Conservation (phyloP, 2,797 vertebrate species). For the Loris lydekkerianus region DNA sequence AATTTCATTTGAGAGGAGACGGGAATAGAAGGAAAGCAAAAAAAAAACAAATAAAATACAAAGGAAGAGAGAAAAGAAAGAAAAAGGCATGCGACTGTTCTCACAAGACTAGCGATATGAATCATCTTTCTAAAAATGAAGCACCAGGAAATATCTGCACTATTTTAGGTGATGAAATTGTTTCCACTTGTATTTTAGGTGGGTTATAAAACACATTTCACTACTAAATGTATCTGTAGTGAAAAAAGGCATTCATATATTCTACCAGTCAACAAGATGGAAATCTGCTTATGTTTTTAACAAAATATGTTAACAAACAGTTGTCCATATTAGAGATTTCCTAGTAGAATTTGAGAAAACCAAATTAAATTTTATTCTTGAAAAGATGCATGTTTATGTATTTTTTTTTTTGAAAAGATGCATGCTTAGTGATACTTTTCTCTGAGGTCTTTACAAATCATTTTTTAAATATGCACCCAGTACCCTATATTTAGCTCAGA, state of each 20-base stretch:
- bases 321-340: not conserved
- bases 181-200: conserved; percentile 17
- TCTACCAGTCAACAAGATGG: not conserved
- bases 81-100: not conserved
- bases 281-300: conserved; percentile 1
- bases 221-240: not conserved
- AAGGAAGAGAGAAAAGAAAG: not conserved
- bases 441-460: not conserved
- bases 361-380: not conserved
- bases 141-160: not conserved
- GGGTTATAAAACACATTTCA: not conserved
- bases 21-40: not conserved
- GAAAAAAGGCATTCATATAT: not conserved
- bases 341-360: not conserved
- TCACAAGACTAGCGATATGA: not conserved
- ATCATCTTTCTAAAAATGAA: conserved; percentile 43
- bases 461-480: conserved; percentile 34
- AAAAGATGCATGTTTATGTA: not conserved
- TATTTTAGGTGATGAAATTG: not conserved
- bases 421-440: not conserved
- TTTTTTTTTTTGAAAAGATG: not conserved
- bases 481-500: not conserved
- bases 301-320: not conserved
- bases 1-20: conserved; percentile 4
- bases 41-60: not conserved